Base-by-base conservation (phyloP, 2,797 vertebrate species). In the Taenioides sp. region DNA sequence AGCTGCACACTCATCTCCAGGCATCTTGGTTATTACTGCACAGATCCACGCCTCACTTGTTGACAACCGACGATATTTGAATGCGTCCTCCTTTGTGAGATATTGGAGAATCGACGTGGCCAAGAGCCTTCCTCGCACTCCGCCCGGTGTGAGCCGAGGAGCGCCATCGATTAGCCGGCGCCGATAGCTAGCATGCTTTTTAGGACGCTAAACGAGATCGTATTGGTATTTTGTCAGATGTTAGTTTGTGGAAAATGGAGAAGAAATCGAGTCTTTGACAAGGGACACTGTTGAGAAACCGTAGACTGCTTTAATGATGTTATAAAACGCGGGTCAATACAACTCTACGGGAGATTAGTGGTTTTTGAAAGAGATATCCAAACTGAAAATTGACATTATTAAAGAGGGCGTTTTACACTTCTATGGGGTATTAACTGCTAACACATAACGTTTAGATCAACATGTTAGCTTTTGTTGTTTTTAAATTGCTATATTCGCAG, bases 151-250 rank as follows among this genome's bases (percentile, higher is more conserved):
- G 55, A 71, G 72, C 75, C 70, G 80, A 82, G 77, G 47, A 65
- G 49, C 10, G 52, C 49, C 80, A 88, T 80, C 75, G 88, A 87
- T 84, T 70, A 2, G 75, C 71, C 72, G 68, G 69, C 60, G 59
- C 81, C 78, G 65, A 83, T 73, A 65, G 40, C 0, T 31, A 65
- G 57, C 7, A 11, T 1, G 69, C 65, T 74, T 76, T 85, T 76
- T 67, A 70, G 84, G 77, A 78, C 43, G 40, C 72, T 74, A 69
- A 87, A 81, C 67, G 70, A 80, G 73, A 79, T n/a, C 14, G 47
- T 58, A 69, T 69, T 49, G 67, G 75, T 57, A 67, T 60, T 80
- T 84, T 78, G 70, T 76, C 68, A 54, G 52, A 7, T 23, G 17
- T 37, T 25, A 61, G 60, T 57, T 60, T n/a, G 14, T 43, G 65